A percentile compares a stretch with the other conserved stretches of the same genome.
Conservation (phyloP, 2,888 invertebrate genomes). For the Yponomeuta malinellus region DNA sequence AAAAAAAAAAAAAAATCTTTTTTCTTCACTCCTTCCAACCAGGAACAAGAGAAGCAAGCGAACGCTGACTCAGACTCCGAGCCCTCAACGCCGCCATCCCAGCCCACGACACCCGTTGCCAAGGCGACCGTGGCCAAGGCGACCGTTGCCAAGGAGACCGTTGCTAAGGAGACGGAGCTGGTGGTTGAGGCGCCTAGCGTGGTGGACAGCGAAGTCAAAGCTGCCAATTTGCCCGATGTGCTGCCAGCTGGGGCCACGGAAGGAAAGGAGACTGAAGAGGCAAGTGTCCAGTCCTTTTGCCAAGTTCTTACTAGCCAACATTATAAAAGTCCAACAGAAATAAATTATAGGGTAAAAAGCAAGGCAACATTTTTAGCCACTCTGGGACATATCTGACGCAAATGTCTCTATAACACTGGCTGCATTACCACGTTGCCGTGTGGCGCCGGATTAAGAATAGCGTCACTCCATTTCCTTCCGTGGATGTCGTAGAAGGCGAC, state of each 20-base stretch:
- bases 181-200: background rate
- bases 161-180: background rate
- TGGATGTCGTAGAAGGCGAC: too few species aligned
- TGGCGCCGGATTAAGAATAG: too few species aligned
- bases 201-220: slow-evolving; percentile 1
- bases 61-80: slow-evolving; percentile 11
- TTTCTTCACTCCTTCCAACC: background rate
- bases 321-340: too few species aligned
- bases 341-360: too few species aligned
- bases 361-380: too few species aligned
- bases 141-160: background rate
- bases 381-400: too few species aligned
- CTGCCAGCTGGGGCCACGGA: slow-evolving; percentile 52
- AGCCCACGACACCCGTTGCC: background rate
- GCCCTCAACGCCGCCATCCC: slow-evolving; percentile 13
- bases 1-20: too few species aligned
- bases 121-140: background rate
- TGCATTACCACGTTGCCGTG: too few species aligned
- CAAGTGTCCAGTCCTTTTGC: slow-evolving; percentile 19
- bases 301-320: too few species aligned
- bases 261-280: slow-evolving; percentile 41
- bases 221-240: slow-evolving; percentile 53
- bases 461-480: too few species aligned
- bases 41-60: slow-evolving; percentile 15
- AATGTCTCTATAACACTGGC: too few species aligned